Percentiles rank a stretch among this genome's conserved stretches.
These are phyloP conservation scores for Lissonota sp. DNA, from an alignment of 2,888 invertebrate genomes.

Conservation along the genomic window DNA sequence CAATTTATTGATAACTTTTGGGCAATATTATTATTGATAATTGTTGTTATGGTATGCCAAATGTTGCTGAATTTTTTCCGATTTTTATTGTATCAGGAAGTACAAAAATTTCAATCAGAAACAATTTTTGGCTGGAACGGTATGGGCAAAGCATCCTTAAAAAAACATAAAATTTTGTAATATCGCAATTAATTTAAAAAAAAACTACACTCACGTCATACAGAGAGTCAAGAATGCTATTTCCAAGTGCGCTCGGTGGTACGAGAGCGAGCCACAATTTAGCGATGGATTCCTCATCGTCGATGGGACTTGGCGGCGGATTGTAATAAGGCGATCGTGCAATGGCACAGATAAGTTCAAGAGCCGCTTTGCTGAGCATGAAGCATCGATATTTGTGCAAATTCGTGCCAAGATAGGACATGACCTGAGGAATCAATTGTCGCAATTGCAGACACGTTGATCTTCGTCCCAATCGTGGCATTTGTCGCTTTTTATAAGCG, in stretches of 20 bases:
- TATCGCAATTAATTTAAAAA: background rate
- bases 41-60: too few species aligned
- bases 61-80: too few species aligned
- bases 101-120: too few species aligned
- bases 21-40: too few species aligned
- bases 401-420: conserved; percentile 76
- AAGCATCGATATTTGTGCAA: conserved; percentile 78
- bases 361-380: conserved; percentile 77
- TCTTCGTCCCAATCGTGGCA: conserved; percentile 68
- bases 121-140: too few species aligned
- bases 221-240: conserved; percentile 78
- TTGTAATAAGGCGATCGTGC: conserved; percentile 76
- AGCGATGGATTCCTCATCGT: conserved; percentile 76
- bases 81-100: too few species aligned
- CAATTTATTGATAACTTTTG: too few species aligned
- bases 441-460: conserved; percentile 75
- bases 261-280: conserved; percentile 80
- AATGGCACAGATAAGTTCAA: conserved; percentile 78
- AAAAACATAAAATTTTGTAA: background rate
- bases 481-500: conserved; percentile 57
- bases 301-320: conserved; percentile 73
- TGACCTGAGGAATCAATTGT: conserved; percentile 78
- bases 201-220: conserved; percentile 74
- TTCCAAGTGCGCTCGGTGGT: conserved; percentile 78
- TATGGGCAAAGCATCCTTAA: too few species aligned